phyloP scores from a whole-genome alignment of 2,797 vertebrate species.

The Alectoris magna region DNA sequence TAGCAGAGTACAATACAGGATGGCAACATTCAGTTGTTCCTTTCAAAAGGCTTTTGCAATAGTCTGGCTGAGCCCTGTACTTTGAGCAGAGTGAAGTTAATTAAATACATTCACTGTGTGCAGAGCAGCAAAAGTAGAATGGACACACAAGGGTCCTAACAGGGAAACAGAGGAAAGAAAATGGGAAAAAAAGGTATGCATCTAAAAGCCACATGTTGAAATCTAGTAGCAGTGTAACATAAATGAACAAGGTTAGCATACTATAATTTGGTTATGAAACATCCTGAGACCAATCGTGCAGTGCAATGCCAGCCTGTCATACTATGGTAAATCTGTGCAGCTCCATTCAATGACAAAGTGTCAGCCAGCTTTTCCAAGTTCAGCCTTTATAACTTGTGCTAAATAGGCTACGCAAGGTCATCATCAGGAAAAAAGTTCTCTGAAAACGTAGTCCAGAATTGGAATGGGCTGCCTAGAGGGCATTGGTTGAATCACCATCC shows the following conservation, averaged over 20 bases:
- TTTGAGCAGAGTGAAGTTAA: neutral
- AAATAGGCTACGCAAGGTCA: neutral
- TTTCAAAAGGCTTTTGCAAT: neutral
- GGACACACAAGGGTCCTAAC: neutral
- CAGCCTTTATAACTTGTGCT: neutral
- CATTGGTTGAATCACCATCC: too few relatives aligned
- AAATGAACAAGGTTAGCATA: neutral
- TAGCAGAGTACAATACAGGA: neutral
- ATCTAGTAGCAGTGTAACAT: neutral
- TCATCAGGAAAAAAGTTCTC: neutral
- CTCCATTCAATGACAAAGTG: neutral
- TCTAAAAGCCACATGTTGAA: neutral
- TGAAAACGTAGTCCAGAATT: too few relatives aligned
- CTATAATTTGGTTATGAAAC: neutral
- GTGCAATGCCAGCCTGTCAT: neutral
- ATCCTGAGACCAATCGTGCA: neutral
- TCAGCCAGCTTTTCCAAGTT: neutral
- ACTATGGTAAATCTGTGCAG: neutral
- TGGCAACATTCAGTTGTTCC: neutral
- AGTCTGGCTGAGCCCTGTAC: neutral
- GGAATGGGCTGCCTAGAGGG: too few relatives aligned
- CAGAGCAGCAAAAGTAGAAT: neutral
- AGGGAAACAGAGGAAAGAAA: neutral
- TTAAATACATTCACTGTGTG: neutral
- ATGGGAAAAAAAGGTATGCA: fast-evolving